Evolutionary conservation across 2,888 invertebrate genomes (phyloP).

Genomic region (Congeria kusceri): DNA sequence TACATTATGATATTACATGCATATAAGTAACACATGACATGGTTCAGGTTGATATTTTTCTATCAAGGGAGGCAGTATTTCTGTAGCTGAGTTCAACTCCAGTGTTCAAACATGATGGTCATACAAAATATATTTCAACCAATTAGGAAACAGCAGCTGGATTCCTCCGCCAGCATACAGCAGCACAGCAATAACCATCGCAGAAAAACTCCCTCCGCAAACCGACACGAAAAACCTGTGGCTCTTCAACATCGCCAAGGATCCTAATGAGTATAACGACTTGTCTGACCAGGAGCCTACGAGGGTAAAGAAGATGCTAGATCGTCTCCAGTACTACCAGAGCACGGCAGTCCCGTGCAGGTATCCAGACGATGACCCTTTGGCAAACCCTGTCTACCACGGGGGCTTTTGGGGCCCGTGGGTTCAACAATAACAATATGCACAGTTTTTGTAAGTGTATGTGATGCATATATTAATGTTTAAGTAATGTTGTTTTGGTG

Average conservation of each 20-base stretch:
- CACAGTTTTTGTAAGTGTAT: too few relatives aligned
- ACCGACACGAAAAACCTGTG: slow-evolving; percentile 77
- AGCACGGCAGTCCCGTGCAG: slow-evolving; percentile 79
- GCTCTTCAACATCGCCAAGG: slow-evolving; percentile 81
- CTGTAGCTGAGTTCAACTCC: too few relatives aligned
- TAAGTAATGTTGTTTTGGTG: too few relatives aligned
- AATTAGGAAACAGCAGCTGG: background rate
- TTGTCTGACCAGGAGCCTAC: slow-evolving; percentile 72
- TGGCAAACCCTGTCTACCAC: slow-evolving; percentile 75
- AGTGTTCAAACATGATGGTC: too few relatives aligned
- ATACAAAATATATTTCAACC: too few relatives aligned
- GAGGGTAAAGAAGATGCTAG: slow-evolving; percentile 73
- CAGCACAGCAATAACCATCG: background rate
- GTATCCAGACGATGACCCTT: slow-evolving; percentile 78
- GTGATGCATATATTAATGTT: too few relatives aligned
- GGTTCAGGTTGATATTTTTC: too few relatives aligned
- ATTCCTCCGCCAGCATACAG: background rate
- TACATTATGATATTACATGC: too few relatives aligned
- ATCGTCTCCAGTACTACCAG: slow-evolving; percentile 73
- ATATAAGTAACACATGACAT: too few relatives aligned
- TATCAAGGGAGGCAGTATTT: too few relatives aligned
- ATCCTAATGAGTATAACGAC: slow-evolving; percentile 80
- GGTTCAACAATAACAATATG: too few relatives aligned
- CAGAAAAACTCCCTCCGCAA: background rate
- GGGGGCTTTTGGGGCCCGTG: slow-evolving; percentile 84